phyloP scores from a whole-genome alignment of 2,113 vertebrate species.

The Vulpes ferrilata region DNA sequence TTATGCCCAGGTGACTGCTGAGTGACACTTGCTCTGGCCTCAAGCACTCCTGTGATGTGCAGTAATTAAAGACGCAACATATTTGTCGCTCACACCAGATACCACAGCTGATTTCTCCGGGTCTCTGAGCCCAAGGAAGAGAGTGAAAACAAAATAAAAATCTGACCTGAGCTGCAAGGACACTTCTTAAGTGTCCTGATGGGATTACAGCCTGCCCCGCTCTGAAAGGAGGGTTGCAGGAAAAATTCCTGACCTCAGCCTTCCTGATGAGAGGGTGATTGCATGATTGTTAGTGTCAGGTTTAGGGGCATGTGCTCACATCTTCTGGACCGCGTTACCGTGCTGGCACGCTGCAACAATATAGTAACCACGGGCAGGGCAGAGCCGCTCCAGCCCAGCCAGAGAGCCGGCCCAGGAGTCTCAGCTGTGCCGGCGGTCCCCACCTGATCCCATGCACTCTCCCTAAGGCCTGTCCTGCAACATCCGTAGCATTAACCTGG shows the following conservation, averaged over 20 bases:
- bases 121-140: background rate
- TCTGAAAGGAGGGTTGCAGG: background rate
- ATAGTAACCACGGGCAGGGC: too few relatives aligned
- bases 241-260: background rate
- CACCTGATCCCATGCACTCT: fast-evolving
- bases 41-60: slow-evolving; percentile 8
- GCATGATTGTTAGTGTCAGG: background rate
- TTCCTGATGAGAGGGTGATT: background rate
- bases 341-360: fast-evolving
- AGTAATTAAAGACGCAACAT: slow-evolving; percentile 68
- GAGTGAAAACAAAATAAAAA: background rate
- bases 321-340: fast-evolving
- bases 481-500: background rate
- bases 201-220: too few relatives aligned
- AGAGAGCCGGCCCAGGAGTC: background rate
- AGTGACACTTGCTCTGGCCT: slow-evolving; percentile 67
- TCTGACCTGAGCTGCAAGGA: background rate
- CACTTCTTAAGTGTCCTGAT: too few relatives aligned
- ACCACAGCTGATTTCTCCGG: slow-evolving; percentile 71
- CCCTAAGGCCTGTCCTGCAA: background rate
- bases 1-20: slow-evolving; percentile 61
- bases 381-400: background rate
- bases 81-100: slow-evolving; percentile 76
- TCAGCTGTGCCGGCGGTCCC: too few relatives aligned
- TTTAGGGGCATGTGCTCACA: fast-evolving